Conservation (phyloP, 2,113 vertebrate genomes). For the Rhynchomys soricoides region DNA sequence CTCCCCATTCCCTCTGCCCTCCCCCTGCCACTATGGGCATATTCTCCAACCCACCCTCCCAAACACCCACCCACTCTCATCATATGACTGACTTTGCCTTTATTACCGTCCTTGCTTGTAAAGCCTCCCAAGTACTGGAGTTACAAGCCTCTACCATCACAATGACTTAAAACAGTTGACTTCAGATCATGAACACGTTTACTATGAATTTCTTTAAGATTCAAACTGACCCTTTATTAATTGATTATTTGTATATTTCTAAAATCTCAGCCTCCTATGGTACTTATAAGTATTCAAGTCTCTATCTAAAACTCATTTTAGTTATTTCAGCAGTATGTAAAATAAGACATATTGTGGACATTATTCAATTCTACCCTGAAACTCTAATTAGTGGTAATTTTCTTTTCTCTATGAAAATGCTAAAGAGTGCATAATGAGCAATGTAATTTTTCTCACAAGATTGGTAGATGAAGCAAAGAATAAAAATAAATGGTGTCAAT, state of each 20-base stretch:
- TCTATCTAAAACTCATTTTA: neutral
- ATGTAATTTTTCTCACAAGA: slow-evolving; percentile 64
- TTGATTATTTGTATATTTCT: neutral
- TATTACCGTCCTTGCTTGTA: neutral
- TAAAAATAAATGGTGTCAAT: slow-evolving; percentile 42
- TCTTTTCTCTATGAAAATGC: slow-evolving; percentile 58
- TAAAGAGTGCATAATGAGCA: slow-evolving; percentile 34
- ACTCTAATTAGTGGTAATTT: slow-evolving; percentile 52
- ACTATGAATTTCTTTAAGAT: neutral
- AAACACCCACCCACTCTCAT: too few relatives aligned
- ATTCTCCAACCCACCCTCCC: too few relatives aligned
- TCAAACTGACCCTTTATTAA: neutral
- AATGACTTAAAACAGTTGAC: neutral
- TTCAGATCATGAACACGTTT: neutral
- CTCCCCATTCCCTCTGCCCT: too few relatives aligned
- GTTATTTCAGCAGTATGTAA: slow-evolving; percentile 27
- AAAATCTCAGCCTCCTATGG: neutral
- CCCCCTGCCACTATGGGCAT: too few relatives aligned
- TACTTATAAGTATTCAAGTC: slow-evolving; percentile 37
- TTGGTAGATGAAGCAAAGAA: slow-evolving; percentile 61
- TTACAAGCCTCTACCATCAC: neutral
- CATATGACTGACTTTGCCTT: neutral
- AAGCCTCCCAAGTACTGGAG: neutral
- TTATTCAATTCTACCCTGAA: slow-evolving; percentile 44
- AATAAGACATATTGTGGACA: slow-evolving; percentile 42